Conservation (phyloP, 2,888 invertebrate genomes). For the Philereme vetulata region DNA sequence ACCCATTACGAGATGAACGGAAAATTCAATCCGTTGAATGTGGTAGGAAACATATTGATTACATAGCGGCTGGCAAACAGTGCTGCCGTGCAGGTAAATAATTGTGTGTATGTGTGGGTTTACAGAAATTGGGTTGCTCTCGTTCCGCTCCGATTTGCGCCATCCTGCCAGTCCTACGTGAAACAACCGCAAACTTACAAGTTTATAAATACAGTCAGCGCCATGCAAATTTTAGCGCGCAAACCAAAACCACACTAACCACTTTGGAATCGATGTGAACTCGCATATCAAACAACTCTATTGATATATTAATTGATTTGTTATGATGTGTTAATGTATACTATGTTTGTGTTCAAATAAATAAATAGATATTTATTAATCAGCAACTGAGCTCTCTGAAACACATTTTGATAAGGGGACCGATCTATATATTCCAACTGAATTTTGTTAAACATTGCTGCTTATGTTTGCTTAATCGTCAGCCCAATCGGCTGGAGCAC, state of each 20-base stretch:
- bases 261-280: too few relatives aligned
- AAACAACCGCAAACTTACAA: constrained; percentile 9
- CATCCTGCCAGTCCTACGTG: constrained; percentile 3
- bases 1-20: constrained; percentile 58
- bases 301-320: too few relatives aligned
- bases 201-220: constrained; percentile 12
- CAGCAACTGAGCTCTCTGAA: neutral
- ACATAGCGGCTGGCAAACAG: constrained; percentile 51
- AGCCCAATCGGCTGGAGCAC: constrained; percentile 20
- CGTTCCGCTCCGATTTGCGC: constrained; percentile 41
- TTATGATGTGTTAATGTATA: too few relatives aligned
- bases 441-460: constrained; percentile 18
- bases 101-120: constrained; percentile 47
- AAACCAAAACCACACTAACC: neutral
- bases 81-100: constrained; percentile 54
- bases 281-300: neutral
- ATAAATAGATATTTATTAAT: too few relatives aligned
- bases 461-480: constrained; percentile 26
- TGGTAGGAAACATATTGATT: constrained; percentile 58
- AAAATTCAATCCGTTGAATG: constrained; percentile 58
- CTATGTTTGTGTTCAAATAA: too few relatives aligned
- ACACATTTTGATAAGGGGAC: neutral
- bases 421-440: neutral
- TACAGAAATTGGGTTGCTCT: constrained; percentile 47
- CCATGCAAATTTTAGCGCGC: neutral